phyloP scores from a whole-genome alignment of 1,140 invertebrate species.

The Diorhabda elongata region DNA sequence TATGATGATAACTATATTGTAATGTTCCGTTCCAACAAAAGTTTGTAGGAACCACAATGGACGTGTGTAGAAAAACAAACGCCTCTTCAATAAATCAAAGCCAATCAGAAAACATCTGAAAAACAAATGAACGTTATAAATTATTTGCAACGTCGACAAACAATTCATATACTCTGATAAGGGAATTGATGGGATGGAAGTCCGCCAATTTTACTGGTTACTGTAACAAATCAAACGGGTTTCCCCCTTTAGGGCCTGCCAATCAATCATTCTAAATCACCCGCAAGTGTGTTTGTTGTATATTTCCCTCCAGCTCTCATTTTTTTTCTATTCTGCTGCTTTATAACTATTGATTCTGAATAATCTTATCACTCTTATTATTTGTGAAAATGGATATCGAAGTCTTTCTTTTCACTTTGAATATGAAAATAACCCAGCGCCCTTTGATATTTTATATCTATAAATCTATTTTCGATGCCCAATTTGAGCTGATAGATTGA shows the following conservation, averaged over 20 bases:
- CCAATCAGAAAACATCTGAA: background rate
- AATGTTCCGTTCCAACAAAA: no score
- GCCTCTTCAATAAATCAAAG: background rate
- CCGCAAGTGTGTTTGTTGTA: slow-evolving; percentile 1
- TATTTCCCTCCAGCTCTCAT: background rate
- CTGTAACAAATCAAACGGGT: background rate
- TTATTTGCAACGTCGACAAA: background rate
- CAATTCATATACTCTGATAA: background rate
- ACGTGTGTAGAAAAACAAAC: background rate
- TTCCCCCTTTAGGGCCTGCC: background rate
- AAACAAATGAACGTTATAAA: slow-evolving; percentile 3
- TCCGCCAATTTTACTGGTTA: background rate
- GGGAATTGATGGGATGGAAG: background rate
- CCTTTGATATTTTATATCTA: no score
- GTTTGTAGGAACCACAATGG: background rate
- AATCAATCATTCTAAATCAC: slow-evolving; percentile 2
- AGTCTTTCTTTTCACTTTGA: no score
- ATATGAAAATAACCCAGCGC: no score
- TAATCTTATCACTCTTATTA: background rate
- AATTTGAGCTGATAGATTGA: no score
- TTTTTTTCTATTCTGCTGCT: background rate
- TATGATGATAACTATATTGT: no score
- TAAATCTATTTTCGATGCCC: no score
- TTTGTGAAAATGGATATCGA: background rate
- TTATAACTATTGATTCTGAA: background rate